phyloP scores from a whole-genome alignment of 2,888 invertebrate species.

The Lasius fuliginosus region DNA sequence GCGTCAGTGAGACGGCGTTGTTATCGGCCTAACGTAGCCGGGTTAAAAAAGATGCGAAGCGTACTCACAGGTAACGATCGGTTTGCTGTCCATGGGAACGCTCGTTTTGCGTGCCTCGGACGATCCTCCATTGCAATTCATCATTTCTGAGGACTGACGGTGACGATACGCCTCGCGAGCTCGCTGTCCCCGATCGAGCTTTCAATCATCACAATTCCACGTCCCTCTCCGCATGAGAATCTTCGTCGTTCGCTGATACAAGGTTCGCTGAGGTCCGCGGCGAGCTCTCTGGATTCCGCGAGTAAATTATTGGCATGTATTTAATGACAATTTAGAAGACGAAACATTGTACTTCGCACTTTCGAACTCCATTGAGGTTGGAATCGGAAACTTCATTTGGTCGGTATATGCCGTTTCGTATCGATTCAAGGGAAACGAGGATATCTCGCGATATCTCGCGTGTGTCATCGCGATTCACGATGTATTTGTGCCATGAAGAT shows the following conservation, averaged over 20 bases:
- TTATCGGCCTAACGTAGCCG: constrained; percentile 52
- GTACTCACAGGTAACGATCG: constrained; percentile 92
- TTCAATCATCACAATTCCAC: constrained; percentile 80
- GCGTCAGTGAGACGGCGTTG: constrained; percentile 68
- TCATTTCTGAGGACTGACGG: constrained; percentile 75
- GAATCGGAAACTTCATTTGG: constrained; percentile 58
- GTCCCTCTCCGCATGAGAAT: constrained; percentile 70
- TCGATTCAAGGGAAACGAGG: constrained; percentile 60
- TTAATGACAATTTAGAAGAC: constrained; percentile 26
- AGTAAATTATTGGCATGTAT: background rate
- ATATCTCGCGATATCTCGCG: constrained; percentile 66
- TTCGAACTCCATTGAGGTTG: constrained; percentile 66
- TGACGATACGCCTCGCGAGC: constrained; percentile 66
- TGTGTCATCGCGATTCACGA: background rate
- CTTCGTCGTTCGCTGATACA: constrained; percentile 27
- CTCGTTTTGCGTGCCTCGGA: constrained; percentile 75
- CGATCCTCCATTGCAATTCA: constrained; percentile 85
- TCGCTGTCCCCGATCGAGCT: constrained; percentile 60
- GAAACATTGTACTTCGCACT: constrained; percentile 63
- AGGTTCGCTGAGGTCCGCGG: background rate
- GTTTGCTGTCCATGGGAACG: constrained; percentile 89
- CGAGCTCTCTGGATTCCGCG: background rate
- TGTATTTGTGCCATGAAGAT: background rate
- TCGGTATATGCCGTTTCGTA: constrained; percentile 54
- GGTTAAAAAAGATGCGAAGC: constrained; percentile 63